Base-by-base conservation (phyloP, 2,888 invertebrate genomes). In the Metopia argyrocephala region DNA sequence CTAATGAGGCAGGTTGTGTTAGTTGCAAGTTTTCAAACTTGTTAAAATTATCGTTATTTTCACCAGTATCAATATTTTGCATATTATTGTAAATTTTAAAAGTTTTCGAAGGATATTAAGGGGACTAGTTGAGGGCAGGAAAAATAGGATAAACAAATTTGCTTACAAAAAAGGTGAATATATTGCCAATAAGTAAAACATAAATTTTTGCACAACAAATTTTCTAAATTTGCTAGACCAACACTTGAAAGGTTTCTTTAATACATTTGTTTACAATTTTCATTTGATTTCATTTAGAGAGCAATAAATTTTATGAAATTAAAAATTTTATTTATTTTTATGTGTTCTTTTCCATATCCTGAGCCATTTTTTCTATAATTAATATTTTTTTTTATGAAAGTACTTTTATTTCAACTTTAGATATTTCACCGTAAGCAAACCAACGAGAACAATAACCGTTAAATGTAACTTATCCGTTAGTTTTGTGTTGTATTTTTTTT, bases 51-150 rank as follows among this genome's bases (percentile, higher is more conserved):
- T 65, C 68, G 70, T 70, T 79, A 76, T 68, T 71, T 65, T 82
- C 50, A 15, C 50, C 28, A 12, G 71, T 65, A 23, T 85, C 90
- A 86, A 84, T 83, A 87, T 86, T 89, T 88, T 87, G 89, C 89
- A 89, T 89, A 89, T 87, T 89, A 85, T 81, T 73, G 78, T 78
- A 82, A 83, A 78, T 48, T 31, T 23, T n/a, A 5, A 46, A 23
- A 7, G 18, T 65, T 0, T 2, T 28, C 27, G 15, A 45, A 25
- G 48, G 65, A 45, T 61, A 20, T 48, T 45, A 27, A 23, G 64
- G 69, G 50, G 1, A 5, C 15, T 38, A n/a, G 27, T 27, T n/a
- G n/a, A n/a, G n/a, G n/a, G 27, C 5, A 31, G 57, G 48, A 71
- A 45, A 5, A 9, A 21, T 38, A 61, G 59, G 73, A 46, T 9